A percentile compares a stretch with the other conserved stretches of the same genome.
These are phyloP conservation scores for Porites evermanni DNA, from an alignment of 92 coral and sea anemone species.

Conservation along the genomic window DNA sequence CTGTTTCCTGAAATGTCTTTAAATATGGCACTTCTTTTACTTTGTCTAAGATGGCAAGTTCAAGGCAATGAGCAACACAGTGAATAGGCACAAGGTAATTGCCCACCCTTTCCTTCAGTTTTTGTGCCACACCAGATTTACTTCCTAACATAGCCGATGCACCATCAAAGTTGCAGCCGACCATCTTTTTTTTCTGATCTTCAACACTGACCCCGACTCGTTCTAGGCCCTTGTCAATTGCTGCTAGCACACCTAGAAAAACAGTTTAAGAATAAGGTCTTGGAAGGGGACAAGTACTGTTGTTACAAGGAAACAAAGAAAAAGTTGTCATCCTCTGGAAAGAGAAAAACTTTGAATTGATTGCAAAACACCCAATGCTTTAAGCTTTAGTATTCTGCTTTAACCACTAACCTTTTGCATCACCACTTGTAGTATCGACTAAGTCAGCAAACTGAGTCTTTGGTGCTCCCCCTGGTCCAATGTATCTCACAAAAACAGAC, in stretches of 20 bases:
- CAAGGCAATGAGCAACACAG: slow-evolving; percentile 1
- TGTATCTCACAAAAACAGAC: slow-evolving; percentile 30
- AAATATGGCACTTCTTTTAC: background rate
- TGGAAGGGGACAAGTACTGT: slow-evolving; percentile 24
- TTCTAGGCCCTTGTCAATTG: slow-evolving; percentile 23
- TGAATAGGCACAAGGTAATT: background rate
- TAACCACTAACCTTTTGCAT: slow-evolving; percentile 14
- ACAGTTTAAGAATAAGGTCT: slow-evolving; percentile 7
- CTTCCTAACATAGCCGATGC: background rate
- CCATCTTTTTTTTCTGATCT: slow-evolving; percentile 13
- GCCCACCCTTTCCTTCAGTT: background rate
- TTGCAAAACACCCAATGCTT: slow-evolving; percentile 7
- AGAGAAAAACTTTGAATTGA: slow-evolving; percentile 11
- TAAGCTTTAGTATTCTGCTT: slow-evolving; percentile 2
- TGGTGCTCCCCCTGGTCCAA: slow-evolving; percentile 16
- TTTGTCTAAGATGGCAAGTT: background rate
- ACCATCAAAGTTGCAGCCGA: slow-evolving; percentile 5
- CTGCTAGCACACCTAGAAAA: slow-evolving; percentile 20
- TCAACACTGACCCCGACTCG: slow-evolving; percentile 22
- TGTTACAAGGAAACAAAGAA: slow-evolving; percentile 18
- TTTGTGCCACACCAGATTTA: background rate
- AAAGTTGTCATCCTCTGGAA: slow-evolving; percentile 14
- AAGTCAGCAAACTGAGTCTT: slow-evolving; percentile 30
- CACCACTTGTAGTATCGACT: background rate
- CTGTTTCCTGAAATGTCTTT: slow-evolving; percentile 13